Evolutionary conservation across 2,888 invertebrate genomes (phyloP).

Genomic region (Zhuqinia jingwanae): DNA sequence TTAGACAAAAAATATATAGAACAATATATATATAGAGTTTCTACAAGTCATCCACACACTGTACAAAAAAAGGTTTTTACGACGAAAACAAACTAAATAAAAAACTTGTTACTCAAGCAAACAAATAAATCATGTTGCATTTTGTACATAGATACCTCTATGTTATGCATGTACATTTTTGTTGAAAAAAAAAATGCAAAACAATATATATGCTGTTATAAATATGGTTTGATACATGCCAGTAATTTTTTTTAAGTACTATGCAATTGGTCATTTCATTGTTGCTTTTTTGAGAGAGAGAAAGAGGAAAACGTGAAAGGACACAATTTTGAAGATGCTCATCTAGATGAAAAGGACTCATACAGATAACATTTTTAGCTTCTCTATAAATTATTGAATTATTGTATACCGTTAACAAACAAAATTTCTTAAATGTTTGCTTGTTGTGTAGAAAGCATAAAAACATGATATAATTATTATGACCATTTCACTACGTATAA

Average conservation of each 20-base stretch:
- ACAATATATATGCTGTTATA: background rate
- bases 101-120: slow-evolving; percentile 7
- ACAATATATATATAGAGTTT: slow-evolving; percentile 11
- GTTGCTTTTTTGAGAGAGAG: slow-evolving; percentile 15
- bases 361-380: slow-evolving; percentile 55
- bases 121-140: background rate
- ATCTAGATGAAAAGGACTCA: slow-evolving; percentile 60
- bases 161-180: no score
- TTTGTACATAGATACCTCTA: slow-evolving; percentile 5
- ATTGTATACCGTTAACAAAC: background rate
- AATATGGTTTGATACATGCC: slow-evolving; percentile 1
- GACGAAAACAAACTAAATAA: slow-evolving; percentile 2
- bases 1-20: slow-evolving; percentile 37
- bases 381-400: slow-evolving; percentile 14
- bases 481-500: slow-evolving; percentile 45
- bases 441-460: slow-evolving; percentile 47
- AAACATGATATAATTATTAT: slow-evolving; percentile 26
- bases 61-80: slow-evolving; percentile 56
- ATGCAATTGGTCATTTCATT: background rate
- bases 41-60: slow-evolving; percentile 51
- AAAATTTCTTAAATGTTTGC: slow-evolving; percentile 43
- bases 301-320: background rate
- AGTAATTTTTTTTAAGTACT: background rate
- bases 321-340: slow-evolving; percentile 68
- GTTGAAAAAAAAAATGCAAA: background rate